These are phyloP conservation scores for Phaonia tiefii DNA, from an alignment of 2,888 invertebrate genomes.

Conservation along the genomic window DNA sequence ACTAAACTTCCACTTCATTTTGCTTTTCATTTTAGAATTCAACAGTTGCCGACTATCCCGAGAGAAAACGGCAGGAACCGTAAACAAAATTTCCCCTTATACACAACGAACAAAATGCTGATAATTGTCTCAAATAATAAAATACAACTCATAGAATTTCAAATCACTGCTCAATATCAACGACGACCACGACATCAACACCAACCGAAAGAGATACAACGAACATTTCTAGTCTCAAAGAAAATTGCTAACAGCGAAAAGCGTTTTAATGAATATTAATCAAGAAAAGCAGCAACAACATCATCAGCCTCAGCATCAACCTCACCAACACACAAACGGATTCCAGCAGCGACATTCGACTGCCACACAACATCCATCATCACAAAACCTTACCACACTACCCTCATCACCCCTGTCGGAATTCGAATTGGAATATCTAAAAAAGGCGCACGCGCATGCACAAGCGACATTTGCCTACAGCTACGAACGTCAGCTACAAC, in stretches of 20 bases:
- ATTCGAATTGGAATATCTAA: slow-evolving; percentile 70
- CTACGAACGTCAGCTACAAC: slow-evolving; percentile 72
- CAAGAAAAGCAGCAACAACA: slow-evolving; percentile 71
- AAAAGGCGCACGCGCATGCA: slow-evolving; percentile 71
- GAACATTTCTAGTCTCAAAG: slow-evolving; percentile 73
- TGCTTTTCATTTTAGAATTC: slow-evolving; percentile 43
- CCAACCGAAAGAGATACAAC: slow-evolving; percentile 42
- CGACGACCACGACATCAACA: slow-evolving; percentile 11
- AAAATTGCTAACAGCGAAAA: slow-evolving; percentile 70
- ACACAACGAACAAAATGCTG: slow-evolving; percentile 63
- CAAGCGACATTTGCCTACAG: slow-evolving; percentile 70
- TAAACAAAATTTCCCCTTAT: background rate
- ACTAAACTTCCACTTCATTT: too few species aligned
- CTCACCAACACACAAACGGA: slow-evolving; percentile 67
- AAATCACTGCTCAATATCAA: slow-evolving; percentile 49
- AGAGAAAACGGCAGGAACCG: background rate
- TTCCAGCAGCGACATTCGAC: slow-evolving; percentile 69
- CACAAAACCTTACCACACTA: slow-evolving; percentile 53
- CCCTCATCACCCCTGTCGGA: slow-evolving; percentile 65
- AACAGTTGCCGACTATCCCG: background rate
- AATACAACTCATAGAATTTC: slow-evolving; percentile 29
- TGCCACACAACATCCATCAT: slow-evolving; percentile 67
- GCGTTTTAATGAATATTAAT: slow-evolving; percentile 78
- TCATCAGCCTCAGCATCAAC: slow-evolving; percentile 66
- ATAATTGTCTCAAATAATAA: slow-evolving; percentile 52